Conservation (phyloP, 2,888 invertebrate species). For the Iselma pallidipennis region DNA sequence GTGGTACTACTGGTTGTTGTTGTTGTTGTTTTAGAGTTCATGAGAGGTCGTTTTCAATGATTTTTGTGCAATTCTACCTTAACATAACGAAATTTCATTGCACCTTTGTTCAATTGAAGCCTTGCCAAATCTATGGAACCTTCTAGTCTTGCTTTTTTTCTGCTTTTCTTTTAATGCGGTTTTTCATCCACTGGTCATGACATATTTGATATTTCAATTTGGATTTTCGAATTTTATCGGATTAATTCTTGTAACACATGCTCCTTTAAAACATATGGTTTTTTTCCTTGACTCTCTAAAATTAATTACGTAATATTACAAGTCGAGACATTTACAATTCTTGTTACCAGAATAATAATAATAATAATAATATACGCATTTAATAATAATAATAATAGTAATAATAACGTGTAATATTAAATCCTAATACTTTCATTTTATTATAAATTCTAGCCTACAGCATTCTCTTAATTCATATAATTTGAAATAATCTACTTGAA, state of each 20-base stretch:
- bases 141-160: no score
- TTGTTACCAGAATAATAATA: no score
- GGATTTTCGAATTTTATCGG: not conserved
- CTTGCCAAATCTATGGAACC: constrained; percentile 26
- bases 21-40: constrained; percentile 38
- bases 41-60: constrained; percentile 46
- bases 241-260: not conserved
- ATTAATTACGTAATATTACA: not conserved
- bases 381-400: not conserved
- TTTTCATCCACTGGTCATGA: not conserved
- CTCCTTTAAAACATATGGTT: not conserved
- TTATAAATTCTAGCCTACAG: not conserved
- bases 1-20: constrained; percentile 22
- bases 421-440: not conserved
- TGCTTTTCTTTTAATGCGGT: not conserved
- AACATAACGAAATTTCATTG: constrained; percentile 15
- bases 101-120: constrained; percentile 11
- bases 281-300: not conserved
- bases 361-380: not conserved
- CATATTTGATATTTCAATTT: not conserved
- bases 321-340: not conserved
- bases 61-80: constrained; percentile 44
- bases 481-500: no score
- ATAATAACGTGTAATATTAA: not conserved
- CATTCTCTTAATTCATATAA: not conserved